Evolutionary conservation across 2,797 vertebrate species (phyloP), one percentile per base, ranked within the genome.

Genomic region (Mus caroli): DNA sequence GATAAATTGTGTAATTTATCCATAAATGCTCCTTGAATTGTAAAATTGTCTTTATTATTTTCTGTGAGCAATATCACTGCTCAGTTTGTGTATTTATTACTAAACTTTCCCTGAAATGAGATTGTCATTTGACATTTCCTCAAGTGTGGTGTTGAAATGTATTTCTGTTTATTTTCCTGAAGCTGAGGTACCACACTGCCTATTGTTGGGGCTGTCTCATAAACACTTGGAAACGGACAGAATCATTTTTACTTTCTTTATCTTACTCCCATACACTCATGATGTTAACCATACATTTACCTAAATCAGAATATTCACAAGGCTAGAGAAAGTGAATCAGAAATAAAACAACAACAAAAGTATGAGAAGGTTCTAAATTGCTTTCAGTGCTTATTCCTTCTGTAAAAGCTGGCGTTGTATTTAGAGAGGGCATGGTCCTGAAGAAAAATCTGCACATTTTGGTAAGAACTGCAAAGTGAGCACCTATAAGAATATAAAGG

Each of bases 101-200:
- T 78, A n/a, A 58, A 71, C 6, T 64, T 95, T 13, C 22, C 82
- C 6, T 46, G n/a, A 22, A 94, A 43, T 40, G 26, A 54, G 85
- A 64, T 46, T 67, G 43, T 76, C 76, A 82, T 22, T 83, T 46
- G 37, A 62, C 31, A 58, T 71, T 82, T 15, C n/a, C 78, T 89
- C 11, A 92, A 85, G 2, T 31, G 64, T 14, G 83, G 28, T 9
- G 10, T 28, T 85, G 52, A 50, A 88, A 83, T 87, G 17, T 69
- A 58, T 89, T 90, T 90, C 52, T 58, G 1, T 26, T 77, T 84
- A 24, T 94, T 67, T 92, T 89, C 6, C 58, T 83, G n/a, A 52
- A 75, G 0, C 17, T 62, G 15, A 28, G 58, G 1, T 62, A 26
- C 0, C 40, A 87, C n/a, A 88, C 20, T 75, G 4, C 19, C 78